Evolutionary conservation across 2,797 vertebrate species (phyloP).

Genomic region (Bovichtus diacanthus): DNA sequence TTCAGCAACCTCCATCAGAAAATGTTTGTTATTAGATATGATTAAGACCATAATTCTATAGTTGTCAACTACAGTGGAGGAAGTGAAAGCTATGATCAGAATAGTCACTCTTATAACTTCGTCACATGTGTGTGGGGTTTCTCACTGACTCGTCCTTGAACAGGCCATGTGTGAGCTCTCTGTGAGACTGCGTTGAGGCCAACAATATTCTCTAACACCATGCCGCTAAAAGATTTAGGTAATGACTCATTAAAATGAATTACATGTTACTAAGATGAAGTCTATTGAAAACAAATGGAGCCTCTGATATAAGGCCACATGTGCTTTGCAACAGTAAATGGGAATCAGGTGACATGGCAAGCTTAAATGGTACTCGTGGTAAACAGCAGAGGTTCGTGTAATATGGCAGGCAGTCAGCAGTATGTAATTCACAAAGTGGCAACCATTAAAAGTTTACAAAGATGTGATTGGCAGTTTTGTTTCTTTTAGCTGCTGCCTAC

Average conservation of each 20-base stretch:
- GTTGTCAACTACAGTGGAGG: too few species aligned
- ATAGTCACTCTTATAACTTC: too few species aligned
- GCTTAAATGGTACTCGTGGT: background rate
- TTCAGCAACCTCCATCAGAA: too few species aligned
- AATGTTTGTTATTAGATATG: too few species aligned
- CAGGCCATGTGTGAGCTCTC: background rate
- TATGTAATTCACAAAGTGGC: background rate
- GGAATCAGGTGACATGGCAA: background rate
- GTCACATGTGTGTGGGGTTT: too few species aligned
- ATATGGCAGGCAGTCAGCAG: slow-evolving; percentile 4
- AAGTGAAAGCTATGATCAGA: too few species aligned
- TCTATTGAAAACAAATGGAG: background rate
- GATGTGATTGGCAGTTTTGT: background rate
- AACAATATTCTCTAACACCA: too few species aligned
- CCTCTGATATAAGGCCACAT: background rate
- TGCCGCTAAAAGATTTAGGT: slow-evolving; percentile 4
- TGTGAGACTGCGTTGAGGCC: background rate
- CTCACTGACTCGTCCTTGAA: too few species aligned
- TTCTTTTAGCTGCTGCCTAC: slow-evolving; percentile 17
- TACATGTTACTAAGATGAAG: background rate
- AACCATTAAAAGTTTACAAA: slow-evolving; percentile 7
- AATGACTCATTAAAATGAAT: slow-evolving; percentile 6
- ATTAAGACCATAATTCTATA: too few species aligned
- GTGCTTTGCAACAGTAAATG: background rate
- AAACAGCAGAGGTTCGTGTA: slow-evolving; percentile 8